Percentiles rank a stretch among this genome's conserved stretches.
These are phyloP conservation scores for Cetonia aurata DNA, from an alignment of 2,888 invertebrate genomes.

Conservation along the genomic window DNA sequence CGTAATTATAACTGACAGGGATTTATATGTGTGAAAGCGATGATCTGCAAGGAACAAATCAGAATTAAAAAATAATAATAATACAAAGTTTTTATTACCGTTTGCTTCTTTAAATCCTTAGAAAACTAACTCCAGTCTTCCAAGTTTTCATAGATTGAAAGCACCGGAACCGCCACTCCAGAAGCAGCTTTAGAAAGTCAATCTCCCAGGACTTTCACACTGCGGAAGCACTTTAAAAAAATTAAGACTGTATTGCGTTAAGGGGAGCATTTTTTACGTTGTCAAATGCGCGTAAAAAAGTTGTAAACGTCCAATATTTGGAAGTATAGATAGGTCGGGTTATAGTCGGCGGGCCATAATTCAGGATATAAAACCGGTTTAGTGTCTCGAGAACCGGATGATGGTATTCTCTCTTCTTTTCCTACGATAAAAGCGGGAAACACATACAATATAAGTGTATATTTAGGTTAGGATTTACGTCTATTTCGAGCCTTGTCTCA, in stretches of 20 bases:
- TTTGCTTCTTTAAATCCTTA: no score
- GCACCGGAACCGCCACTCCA: no score
- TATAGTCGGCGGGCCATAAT: constrained; percentile 29
- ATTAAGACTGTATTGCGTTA: constrained; percentile 29
- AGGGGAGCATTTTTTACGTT: constrained; percentile 33
- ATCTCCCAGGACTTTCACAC: no score
- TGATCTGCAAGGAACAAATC: no score
- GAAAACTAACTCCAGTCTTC: no score
- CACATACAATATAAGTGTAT: constrained; percentile 15
- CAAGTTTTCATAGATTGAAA: no score
- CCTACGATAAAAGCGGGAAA: constrained; percentile 15
- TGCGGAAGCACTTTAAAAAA: constrained; percentile 3
- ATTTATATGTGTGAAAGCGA: no score
- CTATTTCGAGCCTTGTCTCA: neutral
- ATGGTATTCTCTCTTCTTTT: constrained; percentile 3
- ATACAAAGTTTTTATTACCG: no score
- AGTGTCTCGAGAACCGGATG: constrained; percentile 17
- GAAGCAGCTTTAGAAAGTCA: no score
- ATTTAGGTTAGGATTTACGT: constrained; percentile 20
- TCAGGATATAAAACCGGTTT: constrained; percentile 37
- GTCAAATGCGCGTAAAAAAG: constrained; percentile 39
- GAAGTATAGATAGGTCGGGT: constrained; percentile 30
- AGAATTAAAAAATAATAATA: no score
- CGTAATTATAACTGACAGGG: no score
- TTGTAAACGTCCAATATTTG: constrained; percentile 33